phyloP scores from a whole-genome alignment of 2,797 vertebrate species.

The Agapornis canus region DNA sequence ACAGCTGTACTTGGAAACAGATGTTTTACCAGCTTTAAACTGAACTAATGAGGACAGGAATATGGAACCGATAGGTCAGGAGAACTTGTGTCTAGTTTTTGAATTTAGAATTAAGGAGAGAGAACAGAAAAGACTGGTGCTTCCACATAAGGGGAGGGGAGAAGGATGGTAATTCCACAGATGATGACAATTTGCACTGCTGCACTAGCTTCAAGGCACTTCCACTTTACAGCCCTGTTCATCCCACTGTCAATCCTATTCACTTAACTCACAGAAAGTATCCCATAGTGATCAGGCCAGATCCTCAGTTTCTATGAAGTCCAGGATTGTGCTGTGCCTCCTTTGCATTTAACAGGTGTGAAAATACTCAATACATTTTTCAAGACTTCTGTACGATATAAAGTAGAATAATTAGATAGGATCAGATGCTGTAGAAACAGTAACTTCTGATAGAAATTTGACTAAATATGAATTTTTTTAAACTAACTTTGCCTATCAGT shows the following conservation, averaged over 20 bases:
- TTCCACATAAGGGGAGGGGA: neutral
- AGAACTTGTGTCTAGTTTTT: neutral
- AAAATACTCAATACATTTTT: neutral
- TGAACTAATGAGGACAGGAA: neutral
- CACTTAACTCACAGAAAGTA: neutral
- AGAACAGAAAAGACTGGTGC: neutral
- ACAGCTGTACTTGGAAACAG: conserved; percentile 29
- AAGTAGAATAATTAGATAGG: neutral
- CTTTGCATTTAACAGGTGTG: neutral
- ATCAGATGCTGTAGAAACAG: neutral
- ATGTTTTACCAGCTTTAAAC: neutral
- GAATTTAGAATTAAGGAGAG: neutral
- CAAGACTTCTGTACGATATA: neutral
- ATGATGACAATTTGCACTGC: neutral
- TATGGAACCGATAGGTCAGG: neutral
- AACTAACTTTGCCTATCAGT: neutral
- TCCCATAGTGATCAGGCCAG: neutral
- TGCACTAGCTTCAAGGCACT: neutral
- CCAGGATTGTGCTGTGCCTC: neutral
- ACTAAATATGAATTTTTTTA: neutral
- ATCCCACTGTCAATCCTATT: accelerated
- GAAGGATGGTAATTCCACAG: neutral
- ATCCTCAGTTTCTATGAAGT: neutral
- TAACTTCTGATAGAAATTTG: neutral
- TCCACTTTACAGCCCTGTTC: neutral